These are phyloP conservation scores for Drosophila azteca DNA, from an alignment of 1,140 invertebrate genomes.

Conservation along the genomic window DNA sequence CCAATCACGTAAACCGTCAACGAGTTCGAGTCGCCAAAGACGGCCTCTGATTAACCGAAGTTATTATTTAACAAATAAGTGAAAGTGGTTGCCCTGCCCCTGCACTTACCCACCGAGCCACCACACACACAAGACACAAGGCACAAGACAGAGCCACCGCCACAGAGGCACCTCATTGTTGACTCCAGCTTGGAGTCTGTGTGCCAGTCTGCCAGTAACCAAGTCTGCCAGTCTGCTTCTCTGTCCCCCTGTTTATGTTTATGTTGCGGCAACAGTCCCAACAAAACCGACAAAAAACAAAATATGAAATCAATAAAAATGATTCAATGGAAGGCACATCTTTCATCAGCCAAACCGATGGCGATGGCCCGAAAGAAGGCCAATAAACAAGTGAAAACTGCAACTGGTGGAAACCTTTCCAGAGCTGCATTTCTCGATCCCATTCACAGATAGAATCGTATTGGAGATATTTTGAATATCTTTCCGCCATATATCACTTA, in stretches of 20 bases:
- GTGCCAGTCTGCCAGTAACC: slow-evolving; percentile 28
- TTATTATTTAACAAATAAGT: slow-evolving; percentile 82
- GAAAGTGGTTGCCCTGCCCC: slow-evolving; percentile 72
- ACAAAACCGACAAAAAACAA: slow-evolving; percentile 43
- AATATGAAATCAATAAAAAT: slow-evolving; percentile 81
- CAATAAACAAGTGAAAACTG: slow-evolving; percentile 43
- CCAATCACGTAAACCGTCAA: slow-evolving; percentile 13
- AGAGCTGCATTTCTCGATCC: slow-evolving; percentile 33
- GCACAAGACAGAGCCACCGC: not conserved
- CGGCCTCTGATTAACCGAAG: slow-evolving; percentile 28
- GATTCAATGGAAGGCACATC: slow-evolving; percentile 73
- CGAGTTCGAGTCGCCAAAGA: slow-evolving; percentile 11
- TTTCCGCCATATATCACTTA: slow-evolving; percentile 18
- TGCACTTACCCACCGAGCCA: slow-evolving; percentile 59
- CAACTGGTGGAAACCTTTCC: slow-evolving; percentile 40
- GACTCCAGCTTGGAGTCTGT: slow-evolving; percentile 24
- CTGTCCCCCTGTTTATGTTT: slow-evolving; percentile 59
- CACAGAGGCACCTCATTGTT: slow-evolving; percentile 71
- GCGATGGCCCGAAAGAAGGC: slow-evolving; percentile 23
- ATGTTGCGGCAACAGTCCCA: slow-evolving; percentile 43
- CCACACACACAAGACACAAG: no score
- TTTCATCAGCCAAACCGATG: slow-evolving; percentile 66
- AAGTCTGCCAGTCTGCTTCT: slow-evolving; percentile 25
- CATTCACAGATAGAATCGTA: slow-evolving; percentile 30
- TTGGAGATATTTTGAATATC: slow-evolving; percentile 22